phyloP scores from a whole-genome alignment of 2,888 invertebrate genomes.

The Trissolcus brochymenae region DNA sequence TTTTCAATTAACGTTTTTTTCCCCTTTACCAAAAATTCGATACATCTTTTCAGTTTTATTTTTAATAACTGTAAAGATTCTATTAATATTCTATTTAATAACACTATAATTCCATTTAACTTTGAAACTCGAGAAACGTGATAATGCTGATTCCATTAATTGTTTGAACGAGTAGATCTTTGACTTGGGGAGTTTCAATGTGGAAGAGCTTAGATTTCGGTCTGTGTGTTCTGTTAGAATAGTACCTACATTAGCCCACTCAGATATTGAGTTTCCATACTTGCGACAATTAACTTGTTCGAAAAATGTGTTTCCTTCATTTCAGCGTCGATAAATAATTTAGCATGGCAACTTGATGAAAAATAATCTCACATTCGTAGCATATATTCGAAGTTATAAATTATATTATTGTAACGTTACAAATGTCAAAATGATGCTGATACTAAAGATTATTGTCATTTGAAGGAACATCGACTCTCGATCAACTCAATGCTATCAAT shows the following conservation, averaged over 20 bases:
- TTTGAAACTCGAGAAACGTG: constrained; percentile 66
- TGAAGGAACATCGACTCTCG: neutral
- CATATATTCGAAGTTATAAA: neutral
- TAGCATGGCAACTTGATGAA: too few relatives aligned
- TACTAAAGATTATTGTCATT: too few relatives aligned
- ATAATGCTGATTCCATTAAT: constrained; percentile 64
- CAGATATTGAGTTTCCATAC: constrained; percentile 57
- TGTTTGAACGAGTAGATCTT: constrained; percentile 59
- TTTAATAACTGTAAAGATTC: constrained; percentile 54
- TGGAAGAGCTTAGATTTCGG: constrained; percentile 62
- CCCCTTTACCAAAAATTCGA: neutral
- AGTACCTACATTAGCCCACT: constrained; percentile 57
- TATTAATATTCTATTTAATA: too few relatives aligned
- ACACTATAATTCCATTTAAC: constrained; percentile 63
- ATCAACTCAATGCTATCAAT: constrained; percentile 40
- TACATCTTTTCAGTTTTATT: neutral
- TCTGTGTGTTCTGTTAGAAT: constrained; percentile 63
- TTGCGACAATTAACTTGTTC: constrained; percentile 29
- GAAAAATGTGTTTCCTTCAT: too few relatives aligned
- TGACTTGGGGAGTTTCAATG: constrained; percentile 57
- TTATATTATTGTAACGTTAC: neutral
- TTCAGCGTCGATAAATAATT: too few relatives aligned
- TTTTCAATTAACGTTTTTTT: neutral
- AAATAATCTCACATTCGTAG: too few relatives aligned
- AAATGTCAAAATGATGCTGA: too few relatives aligned